Base-by-base conservation (phyloP, 1,140 invertebrate genomes). In the Agrilus planipennis region DNA sequence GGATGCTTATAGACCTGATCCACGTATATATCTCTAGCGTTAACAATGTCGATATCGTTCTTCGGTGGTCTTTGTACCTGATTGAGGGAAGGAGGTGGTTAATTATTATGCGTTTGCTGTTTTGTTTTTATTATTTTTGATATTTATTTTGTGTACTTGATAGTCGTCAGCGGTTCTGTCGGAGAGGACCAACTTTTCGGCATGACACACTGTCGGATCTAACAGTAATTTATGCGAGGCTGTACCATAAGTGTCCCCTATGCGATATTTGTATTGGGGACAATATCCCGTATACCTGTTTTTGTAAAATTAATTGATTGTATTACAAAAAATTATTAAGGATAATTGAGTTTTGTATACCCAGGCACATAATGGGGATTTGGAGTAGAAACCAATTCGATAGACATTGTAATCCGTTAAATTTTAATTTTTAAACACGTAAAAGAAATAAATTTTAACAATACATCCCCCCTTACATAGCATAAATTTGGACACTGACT, bases 241-340 rank as follows among this genome's bases (percentile, higher is more conserved):
- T 2, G 66, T 71, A 19, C 78, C 80, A 62, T 76, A 84, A 2
- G 77, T 80, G 57, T 79, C 71, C 2, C 79, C 81, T 31, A 77
- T 72, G 29, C 73, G 71, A 52, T 73, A 81, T 20, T 72, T 76
- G 60, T 77, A 77, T 50, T 81, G 76, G 2, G 79, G 77, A 54
- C 76, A 79, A 52, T 79, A 77, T 10, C 81, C 81, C 2, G 77
- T 76, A 51, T 84, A 83, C 27, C 80, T 84, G 48, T 9, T n/a
- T n/a, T n/a, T n/a, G n/a, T n/a, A n/a, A 42, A 17, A 20, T 15
- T 25, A 4, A 7, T 17, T 21, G 25, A n/a, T 16, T n/a, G 16
- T 39, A 12, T 31, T 18, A 19, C 9, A 38, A 11, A 2, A 17
- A 11, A 15, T 25, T 25, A 35, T 32, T 40, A 12, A 9, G 3